Conservation (phyloP, 2,797 vertebrate genomes). For the Onychomys arenicola region DNA sequence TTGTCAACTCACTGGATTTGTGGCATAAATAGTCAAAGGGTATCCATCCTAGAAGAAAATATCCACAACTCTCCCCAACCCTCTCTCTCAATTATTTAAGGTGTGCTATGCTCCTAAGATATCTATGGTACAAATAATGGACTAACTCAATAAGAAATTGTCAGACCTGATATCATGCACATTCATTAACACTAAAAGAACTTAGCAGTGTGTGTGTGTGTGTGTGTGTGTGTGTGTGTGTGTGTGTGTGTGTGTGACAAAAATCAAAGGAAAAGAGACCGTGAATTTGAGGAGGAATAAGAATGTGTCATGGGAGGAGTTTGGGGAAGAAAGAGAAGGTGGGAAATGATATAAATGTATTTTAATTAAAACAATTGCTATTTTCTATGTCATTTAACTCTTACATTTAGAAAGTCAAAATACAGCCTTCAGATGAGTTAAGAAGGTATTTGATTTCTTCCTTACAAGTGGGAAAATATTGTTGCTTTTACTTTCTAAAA, state of each 20-base stretch:
- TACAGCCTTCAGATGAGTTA: background rate
- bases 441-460: background rate
- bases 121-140: background rate
- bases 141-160: background rate
- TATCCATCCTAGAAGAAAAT: slow-evolving; percentile 39
- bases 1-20: slow-evolving; percentile 73
- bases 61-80: background rate
- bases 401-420: background rate
- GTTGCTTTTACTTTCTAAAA: background rate
- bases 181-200: background rate
- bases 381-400: slow-evolving; percentile 4
- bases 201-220: no score
- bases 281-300: background rate
- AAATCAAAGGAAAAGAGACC: background rate
- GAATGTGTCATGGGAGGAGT: background rate
- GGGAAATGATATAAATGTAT: background rate
- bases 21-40: slow-evolving; percentile 51
- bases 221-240: background rate
- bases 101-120: background rate
- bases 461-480: background rate
- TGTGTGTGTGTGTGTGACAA: background rate
- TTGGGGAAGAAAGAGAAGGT: background rate
- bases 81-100: background rate
- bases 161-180: background rate
- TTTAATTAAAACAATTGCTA: background rate